Evolutionary conservation across 2,113 vertebrate species (phyloP).

Genomic region (Gymnobelideus leadbeateri): DNA sequence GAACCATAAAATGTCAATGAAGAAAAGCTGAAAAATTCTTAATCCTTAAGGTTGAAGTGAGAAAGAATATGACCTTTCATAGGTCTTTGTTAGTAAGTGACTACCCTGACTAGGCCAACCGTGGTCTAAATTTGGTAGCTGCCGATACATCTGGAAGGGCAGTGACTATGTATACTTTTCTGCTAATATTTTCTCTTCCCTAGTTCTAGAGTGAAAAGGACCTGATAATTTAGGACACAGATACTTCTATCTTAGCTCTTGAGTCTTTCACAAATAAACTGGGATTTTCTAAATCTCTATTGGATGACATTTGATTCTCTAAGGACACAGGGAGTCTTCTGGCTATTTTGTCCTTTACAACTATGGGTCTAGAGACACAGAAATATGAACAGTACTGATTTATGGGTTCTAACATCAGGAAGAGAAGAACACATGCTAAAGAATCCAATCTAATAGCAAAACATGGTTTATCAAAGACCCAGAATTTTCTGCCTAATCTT

Average conservation of each 20-base stretch:
- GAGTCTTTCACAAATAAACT: background rate
- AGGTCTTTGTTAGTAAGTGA: background rate
- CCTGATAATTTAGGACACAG: background rate
- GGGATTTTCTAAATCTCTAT: background rate
- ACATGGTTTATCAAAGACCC: background rate
- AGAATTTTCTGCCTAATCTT: background rate
- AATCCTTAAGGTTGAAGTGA: background rate
- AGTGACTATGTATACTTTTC: background rate
- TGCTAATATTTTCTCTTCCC: background rate
- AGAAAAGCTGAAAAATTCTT: background rate
- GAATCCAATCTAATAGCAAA: background rate
- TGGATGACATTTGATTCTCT: background rate
- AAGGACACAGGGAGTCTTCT: background rate
- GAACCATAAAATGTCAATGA: background rate
- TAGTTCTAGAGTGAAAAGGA: background rate
- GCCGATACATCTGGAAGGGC: background rate
- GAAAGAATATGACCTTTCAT: background rate
- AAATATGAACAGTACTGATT: background rate
- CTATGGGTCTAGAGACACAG: background rate
- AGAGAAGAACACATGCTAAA: background rate
- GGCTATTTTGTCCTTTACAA: background rate
- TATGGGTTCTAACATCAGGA: background rate
- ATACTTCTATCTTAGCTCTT: too few relatives aligned
- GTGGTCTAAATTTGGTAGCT: background rate
- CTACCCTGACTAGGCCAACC: background rate